A percentile compares a stretch with the other conserved stretches of the same genome.
Conservation (phyloP, 2,888 invertebrate species). For the Caradrina clavipalpis region DNA sequence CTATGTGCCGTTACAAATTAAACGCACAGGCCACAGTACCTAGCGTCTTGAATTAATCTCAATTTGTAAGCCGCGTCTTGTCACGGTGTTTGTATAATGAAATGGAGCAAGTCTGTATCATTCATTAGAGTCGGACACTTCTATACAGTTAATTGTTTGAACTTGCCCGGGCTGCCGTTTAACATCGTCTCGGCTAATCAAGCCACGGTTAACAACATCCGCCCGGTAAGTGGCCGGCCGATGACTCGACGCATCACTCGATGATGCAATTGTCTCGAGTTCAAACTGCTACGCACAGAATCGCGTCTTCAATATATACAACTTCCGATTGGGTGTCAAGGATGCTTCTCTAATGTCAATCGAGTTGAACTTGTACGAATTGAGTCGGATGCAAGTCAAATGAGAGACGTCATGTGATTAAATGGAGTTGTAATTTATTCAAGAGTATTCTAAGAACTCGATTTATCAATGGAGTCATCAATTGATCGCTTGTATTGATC, state of each 20-base stretch:
- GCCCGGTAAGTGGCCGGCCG: constrained; percentile 85
- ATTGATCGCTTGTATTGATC: constrained; percentile 47
- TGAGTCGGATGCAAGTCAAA: constrained; percentile 56
- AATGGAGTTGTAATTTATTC: constrained; percentile 54
- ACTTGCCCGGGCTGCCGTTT: constrained; percentile 88
- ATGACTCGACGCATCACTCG: constrained; percentile 84
- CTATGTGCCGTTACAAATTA: constrained; percentile 50
- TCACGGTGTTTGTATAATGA: constrained; percentile 90
- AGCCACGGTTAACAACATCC: constrained; percentile 90
- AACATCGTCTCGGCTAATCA: constrained; percentile 89
- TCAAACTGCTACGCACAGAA: constrained; percentile 75
- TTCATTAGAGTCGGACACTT: constrained; percentile 90
- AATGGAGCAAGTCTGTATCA: constrained; percentile 87
- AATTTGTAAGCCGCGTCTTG: constrained; percentile 88
- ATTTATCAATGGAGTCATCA: constrained; percentile 48
- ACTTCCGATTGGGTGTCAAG: constrained; percentile 90
- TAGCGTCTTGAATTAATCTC: constrained; percentile 87
- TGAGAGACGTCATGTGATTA: constrained; percentile 45
- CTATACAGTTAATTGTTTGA: constrained; percentile 91
- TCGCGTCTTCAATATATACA: constrained; percentile 78
- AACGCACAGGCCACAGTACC: constrained; percentile 67
- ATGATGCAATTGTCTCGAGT: constrained; percentile 87
- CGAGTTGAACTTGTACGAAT: constrained; percentile 69
- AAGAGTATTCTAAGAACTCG: constrained; percentile 53
- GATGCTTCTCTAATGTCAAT: constrained; percentile 79